Evolutionary conservation across 2,797 vertebrate species (phyloP).

Genomic region (Glossophaga mutica): DNA sequence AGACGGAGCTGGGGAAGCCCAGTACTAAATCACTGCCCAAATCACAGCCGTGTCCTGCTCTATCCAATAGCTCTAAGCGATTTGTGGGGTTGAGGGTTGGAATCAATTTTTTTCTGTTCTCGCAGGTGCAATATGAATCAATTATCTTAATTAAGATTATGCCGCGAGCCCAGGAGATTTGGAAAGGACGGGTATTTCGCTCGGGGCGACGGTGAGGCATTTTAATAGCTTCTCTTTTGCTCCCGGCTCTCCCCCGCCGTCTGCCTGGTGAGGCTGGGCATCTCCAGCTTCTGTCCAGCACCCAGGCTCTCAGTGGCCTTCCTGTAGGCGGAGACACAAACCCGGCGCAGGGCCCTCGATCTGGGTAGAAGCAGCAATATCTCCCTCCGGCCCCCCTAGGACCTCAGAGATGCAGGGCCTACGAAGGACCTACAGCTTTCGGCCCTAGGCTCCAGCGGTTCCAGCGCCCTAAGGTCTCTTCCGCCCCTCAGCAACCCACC

Average conservation of each 20-base stretch:
- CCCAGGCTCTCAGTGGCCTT: neutral
- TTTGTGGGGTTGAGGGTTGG: slow-evolving; percentile 76
- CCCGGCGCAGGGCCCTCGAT: neutral
- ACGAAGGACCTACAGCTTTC: neutral
- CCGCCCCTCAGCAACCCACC: neutral
- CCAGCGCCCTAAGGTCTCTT: accelerated
- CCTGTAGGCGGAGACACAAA: neutral
- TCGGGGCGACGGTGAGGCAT: slow-evolving; percentile 77
- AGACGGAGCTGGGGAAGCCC: slow-evolving; percentile 41
- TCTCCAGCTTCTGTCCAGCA: slow-evolving; percentile 26
- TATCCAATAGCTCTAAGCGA: slow-evolving; percentile 83
- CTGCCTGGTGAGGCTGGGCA: slow-evolving; percentile 21
- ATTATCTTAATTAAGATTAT: slow-evolving; percentile 90
- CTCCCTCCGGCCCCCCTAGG: neutral
- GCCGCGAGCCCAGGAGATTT: slow-evolving; percentile 84
- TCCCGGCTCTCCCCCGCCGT: slow-evolving; percentile 26
- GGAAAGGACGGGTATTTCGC: slow-evolving; percentile 76
- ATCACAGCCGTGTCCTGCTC: slow-evolving; percentile 68
- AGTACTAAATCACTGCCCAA: slow-evolving; percentile 83
- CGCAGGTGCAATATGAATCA: slow-evolving; percentile 90
- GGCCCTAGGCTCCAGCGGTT: neutral
- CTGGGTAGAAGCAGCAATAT: neutral
- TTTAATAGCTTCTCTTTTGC: slow-evolving; percentile 77
- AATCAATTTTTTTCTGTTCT: slow-evolving; percentile 80
- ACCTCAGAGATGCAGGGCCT: neutral